These are phyloP conservation scores for Orthosia incerta DNA, from an alignment of 2,888 invertebrate genomes.

Conservation along the genomic window DNA sequence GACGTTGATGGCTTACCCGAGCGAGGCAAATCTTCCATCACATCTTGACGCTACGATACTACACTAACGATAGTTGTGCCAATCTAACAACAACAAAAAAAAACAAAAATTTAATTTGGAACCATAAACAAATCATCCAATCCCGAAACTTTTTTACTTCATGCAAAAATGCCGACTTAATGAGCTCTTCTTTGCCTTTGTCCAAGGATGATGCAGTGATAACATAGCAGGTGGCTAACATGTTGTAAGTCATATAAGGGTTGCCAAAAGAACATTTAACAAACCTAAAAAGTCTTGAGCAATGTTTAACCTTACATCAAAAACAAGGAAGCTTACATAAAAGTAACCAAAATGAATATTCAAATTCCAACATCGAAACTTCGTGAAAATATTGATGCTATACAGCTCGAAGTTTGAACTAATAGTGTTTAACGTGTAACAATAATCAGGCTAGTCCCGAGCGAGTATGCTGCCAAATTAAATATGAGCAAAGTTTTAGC, in stretches of 20 bases:
- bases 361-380: constrained; percentile 50
- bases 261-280: neutral
- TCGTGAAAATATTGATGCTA: constrained; percentile 61
- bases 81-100: no score
- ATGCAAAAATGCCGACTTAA: no score
- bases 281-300: constrained; percentile 6
- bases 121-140: no score
- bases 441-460: constrained; percentile 63
- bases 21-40: no score
- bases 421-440: constrained; percentile 66
- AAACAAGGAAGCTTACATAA: constrained; percentile 13
- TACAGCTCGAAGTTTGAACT: constrained; percentile 54
- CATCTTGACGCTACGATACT: no score
- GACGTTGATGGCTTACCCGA: no score
- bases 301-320: neutral
- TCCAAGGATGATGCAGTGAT: neutral
- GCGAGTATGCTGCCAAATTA: constrained; percentile 68
- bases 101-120: no score
- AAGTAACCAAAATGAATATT: constrained; percentile 45
- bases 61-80: no score
- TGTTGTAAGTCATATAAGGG: neutral
- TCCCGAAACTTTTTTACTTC: no score
- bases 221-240: no score
- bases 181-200: no score
- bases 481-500: constrained; percentile 70